Evolutionary conservation across 2,888 invertebrate species (phyloP).

Genomic region (Colletes collaris): DNA sequence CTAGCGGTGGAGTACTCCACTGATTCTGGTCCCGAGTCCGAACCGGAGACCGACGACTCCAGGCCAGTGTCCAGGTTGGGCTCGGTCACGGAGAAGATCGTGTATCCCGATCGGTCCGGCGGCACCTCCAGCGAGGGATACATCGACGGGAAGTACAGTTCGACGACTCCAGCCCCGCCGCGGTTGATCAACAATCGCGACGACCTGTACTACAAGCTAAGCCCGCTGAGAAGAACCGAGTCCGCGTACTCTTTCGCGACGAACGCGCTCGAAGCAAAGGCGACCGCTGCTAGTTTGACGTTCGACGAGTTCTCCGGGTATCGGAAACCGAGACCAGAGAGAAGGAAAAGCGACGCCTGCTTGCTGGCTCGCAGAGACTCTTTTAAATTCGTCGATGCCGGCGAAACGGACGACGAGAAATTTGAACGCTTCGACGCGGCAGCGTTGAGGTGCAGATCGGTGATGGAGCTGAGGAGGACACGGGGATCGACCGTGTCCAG

Average conservation of each 20-base stretch:
- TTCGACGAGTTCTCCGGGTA: slow-evolving; percentile 36
- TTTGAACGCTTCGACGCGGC: slow-evolving; percentile 24
- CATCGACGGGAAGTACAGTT: slow-evolving; percentile 61
- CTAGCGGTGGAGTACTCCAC: slow-evolving; percentile 78
- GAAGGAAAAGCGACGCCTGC: slow-evolving; percentile 74
- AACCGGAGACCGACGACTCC: slow-evolving; percentile 78
- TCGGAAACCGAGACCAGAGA: slow-evolving; percentile 26
- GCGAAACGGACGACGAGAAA: slow-evolving; percentile 42
- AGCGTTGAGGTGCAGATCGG: slow-evolving; percentile 74
- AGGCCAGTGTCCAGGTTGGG: slow-evolving; percentile 77
- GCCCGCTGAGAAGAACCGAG: slow-evolving; percentile 47
- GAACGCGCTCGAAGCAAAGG: slow-evolving; percentile 27
- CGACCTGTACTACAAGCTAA: slow-evolving; percentile 47
- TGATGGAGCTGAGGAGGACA: slow-evolving; percentile 72
- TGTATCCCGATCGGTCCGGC: slow-evolving; percentile 73
- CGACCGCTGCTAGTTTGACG: slow-evolving; percentile 15
- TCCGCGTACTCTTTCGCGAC: slow-evolving; percentile 41
- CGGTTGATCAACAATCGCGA: slow-evolving; percentile 41
- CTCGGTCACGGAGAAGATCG: slow-evolving; percentile 74
- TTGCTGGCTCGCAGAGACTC: slow-evolving; percentile 70
- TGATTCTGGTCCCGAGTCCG: slow-evolving; percentile 80
- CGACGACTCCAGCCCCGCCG: slow-evolving; percentile 62
- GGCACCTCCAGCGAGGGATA: slow-evolving; percentile 74
- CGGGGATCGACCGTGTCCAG: slow-evolving; percentile 33
- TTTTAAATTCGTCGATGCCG: slow-evolving; percentile 63